phyloP scores from a whole-genome alignment of 1,140 invertebrate genomes.

The Eciton burchellii region DNA sequence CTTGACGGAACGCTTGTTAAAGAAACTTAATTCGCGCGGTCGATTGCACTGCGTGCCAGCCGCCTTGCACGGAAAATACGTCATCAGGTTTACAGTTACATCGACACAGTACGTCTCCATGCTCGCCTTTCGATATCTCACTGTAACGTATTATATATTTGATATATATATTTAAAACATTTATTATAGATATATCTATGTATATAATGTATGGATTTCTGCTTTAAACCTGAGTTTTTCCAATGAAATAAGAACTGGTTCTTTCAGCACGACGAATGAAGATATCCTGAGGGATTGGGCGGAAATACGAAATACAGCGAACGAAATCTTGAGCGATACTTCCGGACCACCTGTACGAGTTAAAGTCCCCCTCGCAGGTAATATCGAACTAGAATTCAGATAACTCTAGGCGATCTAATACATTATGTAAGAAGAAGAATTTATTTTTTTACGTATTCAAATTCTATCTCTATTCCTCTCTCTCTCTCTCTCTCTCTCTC shows the following conservation, averaged over 20 bases:
- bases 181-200: no score
- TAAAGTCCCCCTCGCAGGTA: slow-evolving; percentile 92
- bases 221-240: neutral
- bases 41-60: slow-evolving; percentile 97
- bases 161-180: no score
- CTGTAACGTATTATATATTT: slow-evolving; percentile 4
- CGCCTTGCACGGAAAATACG: slow-evolving; percentile 95
- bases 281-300: slow-evolving; percentile 96
- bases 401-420: neutral
- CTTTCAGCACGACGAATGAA: slow-evolving; percentile 91
- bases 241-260: neutral
- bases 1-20: slow-evolving; percentile 93
- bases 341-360: slow-evolving; percentile 85
- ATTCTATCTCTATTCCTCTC: no score
- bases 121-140: slow-evolving; percentile 13
- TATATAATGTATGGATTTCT: no score
- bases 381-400: slow-evolving; percentile 53
- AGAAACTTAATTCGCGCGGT: slow-evolving; percentile 94
- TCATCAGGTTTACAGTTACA: slow-evolving; percentile 96
- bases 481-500: no score
- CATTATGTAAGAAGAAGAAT: no score
- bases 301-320: slow-evolving; percentile 93
- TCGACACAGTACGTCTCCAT: slow-evolving; percentile 88
- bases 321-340: slow-evolving; percentile 88
- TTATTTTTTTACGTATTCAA: no score